Conservation (phyloP, 2,888 invertebrate genomes). For the Seira sanloemensis region DNA sequence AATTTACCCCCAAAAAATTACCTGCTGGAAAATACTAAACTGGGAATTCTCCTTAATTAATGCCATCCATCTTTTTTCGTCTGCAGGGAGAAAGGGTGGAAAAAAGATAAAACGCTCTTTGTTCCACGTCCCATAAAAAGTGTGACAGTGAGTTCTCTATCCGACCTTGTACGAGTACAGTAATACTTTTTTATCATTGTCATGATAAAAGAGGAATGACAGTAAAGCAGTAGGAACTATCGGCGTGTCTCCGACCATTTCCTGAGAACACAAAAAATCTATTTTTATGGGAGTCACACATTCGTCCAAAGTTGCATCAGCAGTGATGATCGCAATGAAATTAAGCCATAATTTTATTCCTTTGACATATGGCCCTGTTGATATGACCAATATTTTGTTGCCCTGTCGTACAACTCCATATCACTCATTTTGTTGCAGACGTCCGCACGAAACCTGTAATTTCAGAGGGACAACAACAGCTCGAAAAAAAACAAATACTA, state of each 20-base stretch:
- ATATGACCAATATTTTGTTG: not conserved
- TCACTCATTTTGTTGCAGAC: not conserved
- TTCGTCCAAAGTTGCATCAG: not conserved
- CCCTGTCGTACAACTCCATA: not conserved
- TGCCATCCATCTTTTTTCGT: not conserved
- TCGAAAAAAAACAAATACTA: not conserved
- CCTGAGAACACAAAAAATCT: no score
- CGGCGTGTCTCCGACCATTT: not conserved
- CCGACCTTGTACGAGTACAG: not conserved
- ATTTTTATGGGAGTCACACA: not conserved
- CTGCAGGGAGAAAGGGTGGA: not conserved
- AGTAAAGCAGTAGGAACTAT: not conserved
- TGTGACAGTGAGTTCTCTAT: no score
- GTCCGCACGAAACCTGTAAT: not conserved
- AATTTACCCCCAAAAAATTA: not conserved
- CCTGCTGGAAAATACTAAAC: not conserved
- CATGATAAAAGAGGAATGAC: not conserved
- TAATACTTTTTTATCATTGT: not conserved
- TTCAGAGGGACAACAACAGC: not conserved
- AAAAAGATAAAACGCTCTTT: not conserved
- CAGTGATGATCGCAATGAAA: constrained; percentile 9
- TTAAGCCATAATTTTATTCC: constrained; percentile 6
- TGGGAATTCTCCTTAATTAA: constrained; percentile 2
- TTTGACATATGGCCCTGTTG: constrained; percentile 8
- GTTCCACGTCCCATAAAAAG: no score